Evolutionary conservation across 2,888 invertebrate species (phyloP), one percentile per base, ranked within the genome.

Genomic region (Apomyelois bistriatella): DNA sequence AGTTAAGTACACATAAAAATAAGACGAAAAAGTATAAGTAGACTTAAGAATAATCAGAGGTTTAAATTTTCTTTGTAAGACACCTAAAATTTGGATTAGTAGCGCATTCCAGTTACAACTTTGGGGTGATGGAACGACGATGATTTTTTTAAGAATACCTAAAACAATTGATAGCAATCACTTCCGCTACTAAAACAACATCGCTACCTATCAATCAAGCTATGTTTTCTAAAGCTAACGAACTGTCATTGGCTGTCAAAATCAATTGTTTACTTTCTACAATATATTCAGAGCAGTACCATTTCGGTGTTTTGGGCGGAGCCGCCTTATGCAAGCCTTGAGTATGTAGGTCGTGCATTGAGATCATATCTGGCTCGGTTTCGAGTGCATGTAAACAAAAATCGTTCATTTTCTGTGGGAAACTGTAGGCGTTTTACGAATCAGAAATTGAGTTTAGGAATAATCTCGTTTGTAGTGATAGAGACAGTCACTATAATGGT

Each of bases 251-350:
- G 13, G 16, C 40, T 40, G 40, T 52, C 52, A 52, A 43, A 53
- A 53, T 53, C 54, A 54, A 56, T 54, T 51, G 55, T 48, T 47
- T 36, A 53, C 59, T 57, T 57, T 54, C 56, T 54, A 55, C 55
- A 48, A 55, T 53, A 53, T 28, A 57, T 51, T 54, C 28, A 51
- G 53, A 48, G 42, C 56, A 48, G 54, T 53, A 52, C 41, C 28
- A n/a, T 55, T 54, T 55, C 46, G 1, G 46, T 38, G 54, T 41
- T 49, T 50, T 38, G 49, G 30, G 40, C 41, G 49, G 38, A 30
- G 30, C 40, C 5, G n/a, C 4, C 48, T 59, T 59, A 55, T 54
- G 59, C 50, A 57, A 57, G 53, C 30, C 30, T 46, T 16, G 32
- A n/a, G 30, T 15, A 55, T 54, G 52, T 58, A 51, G 58, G 54